These are phyloP conservation scores for Nymphicus hollandicus DNA, from an alignment of 2,113 vertebrate genomes.

Conservation along the genomic window DNA sequence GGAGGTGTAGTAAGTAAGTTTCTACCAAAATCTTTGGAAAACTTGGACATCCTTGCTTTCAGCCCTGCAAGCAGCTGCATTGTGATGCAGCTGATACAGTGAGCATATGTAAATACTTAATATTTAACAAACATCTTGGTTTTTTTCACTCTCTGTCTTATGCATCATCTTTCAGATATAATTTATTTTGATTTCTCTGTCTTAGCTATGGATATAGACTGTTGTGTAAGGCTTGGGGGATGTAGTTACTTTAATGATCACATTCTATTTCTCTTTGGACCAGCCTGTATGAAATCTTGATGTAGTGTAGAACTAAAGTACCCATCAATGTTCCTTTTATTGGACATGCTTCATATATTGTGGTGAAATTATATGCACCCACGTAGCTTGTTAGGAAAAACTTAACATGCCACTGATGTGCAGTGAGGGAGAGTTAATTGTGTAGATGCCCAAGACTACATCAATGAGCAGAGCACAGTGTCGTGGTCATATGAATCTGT, in stretches of 20 bases:
- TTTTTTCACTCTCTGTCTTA: neutral
- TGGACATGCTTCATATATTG: constrained; percentile 74
- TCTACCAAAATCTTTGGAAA: neutral
- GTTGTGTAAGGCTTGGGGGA: constrained; percentile 3
- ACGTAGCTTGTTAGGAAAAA: constrained; percentile 72
- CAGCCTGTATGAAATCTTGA: constrained; percentile 62
- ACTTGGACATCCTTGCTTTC: neutral
- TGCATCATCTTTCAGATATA: neutral
- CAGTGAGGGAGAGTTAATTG: constrained; percentile 74
- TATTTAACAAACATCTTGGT: neutral
- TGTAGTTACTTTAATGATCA: constrained; percentile 55
- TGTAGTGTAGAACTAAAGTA: constrained; percentile 68
- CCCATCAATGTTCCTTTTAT: constrained; percentile 71
- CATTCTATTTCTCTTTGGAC: constrained; percentile 63
- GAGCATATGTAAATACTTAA: neutral
- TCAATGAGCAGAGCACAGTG: constrained; percentile 51
- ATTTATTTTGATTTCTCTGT: constrained; percentile 20
- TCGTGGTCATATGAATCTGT: constrained; percentile 63
- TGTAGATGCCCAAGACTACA: constrained; percentile 67
- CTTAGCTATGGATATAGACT: constrained; percentile 3
- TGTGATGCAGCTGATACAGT: neutral
- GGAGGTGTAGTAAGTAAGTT: neutral
- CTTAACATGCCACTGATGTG: constrained; percentile 72
- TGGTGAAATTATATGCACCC: constrained; percentile 69
- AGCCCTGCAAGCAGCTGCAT: neutral